These are phyloP conservation scores for Rhodeus uyekii DNA, from an alignment of 2,797 vertebrate species.

Conservation along the genomic window DNA sequence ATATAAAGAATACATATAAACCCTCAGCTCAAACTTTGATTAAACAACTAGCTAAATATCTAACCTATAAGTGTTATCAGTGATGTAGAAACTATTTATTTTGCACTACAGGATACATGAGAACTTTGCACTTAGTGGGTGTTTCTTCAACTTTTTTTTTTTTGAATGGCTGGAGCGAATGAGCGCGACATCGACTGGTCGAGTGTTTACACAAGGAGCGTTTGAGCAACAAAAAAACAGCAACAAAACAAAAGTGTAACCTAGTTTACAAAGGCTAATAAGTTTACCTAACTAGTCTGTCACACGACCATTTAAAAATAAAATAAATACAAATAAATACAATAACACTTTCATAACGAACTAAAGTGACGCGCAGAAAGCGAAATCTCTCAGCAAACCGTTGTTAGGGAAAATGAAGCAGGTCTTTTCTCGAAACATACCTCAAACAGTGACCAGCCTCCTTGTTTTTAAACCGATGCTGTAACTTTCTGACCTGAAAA, in stretches of 20 bases:
- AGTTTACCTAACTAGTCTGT: not conserved
- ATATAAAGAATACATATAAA: not conserved
- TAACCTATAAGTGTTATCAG: not conserved
- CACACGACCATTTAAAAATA: too few species aligned
- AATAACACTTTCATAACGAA: not conserved
- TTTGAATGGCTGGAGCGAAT: not conserved
- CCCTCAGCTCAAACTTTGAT: not conserved
- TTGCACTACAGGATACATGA: not conserved
- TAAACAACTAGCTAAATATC: not conserved
- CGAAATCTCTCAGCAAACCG: not conserved
- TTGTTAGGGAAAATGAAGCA: not conserved
- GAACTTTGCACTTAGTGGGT: not conserved
- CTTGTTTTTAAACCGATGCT: not conserved
- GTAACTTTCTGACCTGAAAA: not conserved
- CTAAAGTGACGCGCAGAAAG: not conserved
- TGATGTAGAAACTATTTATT: not conserved
- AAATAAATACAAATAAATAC: too few species aligned
- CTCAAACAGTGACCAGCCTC: not conserved
- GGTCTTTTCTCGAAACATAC: conserved; percentile 8
- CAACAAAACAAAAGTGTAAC: not conserved
- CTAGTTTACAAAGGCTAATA: not conserved
- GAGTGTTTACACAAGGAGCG: conserved; percentile 5
- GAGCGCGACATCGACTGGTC: not conserved
- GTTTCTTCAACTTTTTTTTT: not conserved
- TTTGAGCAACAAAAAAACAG: not conserved